These are phyloP conservation scores for Sinhomidia bicolor DNA, from an alignment of 2,888 invertebrate genomes.

Conservation along the genomic window DNA sequence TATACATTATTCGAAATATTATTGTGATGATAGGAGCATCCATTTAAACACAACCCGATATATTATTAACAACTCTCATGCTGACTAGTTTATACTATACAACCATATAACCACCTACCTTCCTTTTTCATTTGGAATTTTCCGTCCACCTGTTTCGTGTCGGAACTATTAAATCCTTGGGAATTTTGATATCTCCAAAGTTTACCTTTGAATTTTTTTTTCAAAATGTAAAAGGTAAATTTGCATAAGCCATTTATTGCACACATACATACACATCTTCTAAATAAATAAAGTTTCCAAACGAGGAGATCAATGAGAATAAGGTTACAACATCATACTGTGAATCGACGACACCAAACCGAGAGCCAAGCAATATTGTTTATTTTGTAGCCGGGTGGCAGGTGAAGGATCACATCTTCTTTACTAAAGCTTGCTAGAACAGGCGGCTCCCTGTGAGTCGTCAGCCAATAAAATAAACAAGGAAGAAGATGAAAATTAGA, in stretches of 20 bases:
- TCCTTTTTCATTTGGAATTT: slow-evolving; percentile 95
- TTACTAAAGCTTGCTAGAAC: slow-evolving; percentile 88
- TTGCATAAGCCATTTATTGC: slow-evolving; percentile 24
- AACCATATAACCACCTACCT: slow-evolving; percentile 83
- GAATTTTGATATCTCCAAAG: slow-evolving; percentile 93
- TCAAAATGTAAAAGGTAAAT: slow-evolving; percentile 12
- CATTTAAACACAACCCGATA: too few relatives aligned
- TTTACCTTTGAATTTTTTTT: slow-evolving; percentile 86
- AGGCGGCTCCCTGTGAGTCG: slow-evolving; percentile 87
- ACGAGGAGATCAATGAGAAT: not conserved
- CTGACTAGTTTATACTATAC: not conserved
- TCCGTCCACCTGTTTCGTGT: slow-evolving; percentile 90
- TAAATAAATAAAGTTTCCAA: slow-evolving; percentile 5
- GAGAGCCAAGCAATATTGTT: slow-evolving; percentile 95
- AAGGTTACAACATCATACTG: slow-evolving; percentile 85
- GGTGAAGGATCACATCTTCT: slow-evolving; percentile 90
- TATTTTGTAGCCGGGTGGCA: slow-evolving; percentile 92
- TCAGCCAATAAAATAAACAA: slow-evolving; percentile 46
- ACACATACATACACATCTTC: not conserved
- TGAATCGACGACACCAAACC: slow-evolving; percentile 95
- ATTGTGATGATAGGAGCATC: too few relatives aligned
- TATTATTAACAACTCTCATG: too few relatives aligned
- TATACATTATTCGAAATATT: slow-evolving; percentile 79
- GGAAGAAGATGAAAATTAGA: slow-evolving; percentile 37
- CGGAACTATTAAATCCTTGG: slow-evolving; percentile 89